Evolutionary conservation across 1,140 invertebrate species (phyloP), one percentile per base, ranked within the genome.

Genomic region (Harlomillsia oculata): DNA sequence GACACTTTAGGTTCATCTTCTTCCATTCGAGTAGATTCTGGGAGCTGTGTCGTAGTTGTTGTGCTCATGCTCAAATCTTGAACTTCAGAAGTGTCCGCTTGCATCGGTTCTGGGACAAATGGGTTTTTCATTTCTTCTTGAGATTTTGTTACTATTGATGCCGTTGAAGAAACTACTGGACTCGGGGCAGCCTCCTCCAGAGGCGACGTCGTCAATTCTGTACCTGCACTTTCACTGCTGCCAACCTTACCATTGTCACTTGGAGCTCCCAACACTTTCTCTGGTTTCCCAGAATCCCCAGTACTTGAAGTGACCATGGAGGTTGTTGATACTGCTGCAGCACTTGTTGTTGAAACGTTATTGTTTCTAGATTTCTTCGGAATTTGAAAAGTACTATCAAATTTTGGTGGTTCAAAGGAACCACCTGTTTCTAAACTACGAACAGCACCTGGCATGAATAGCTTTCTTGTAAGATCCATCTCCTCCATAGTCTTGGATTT

Each of bases 341-440:
- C 16, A 46, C 14, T 20, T 53, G 37, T 37, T n/a, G 25, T 16
- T 18, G 6, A 20, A 9, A 25, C 6, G 14, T 29, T 30, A 48
- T 37, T 48, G 21, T 21, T 48, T 13, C 56, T 36, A 9, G 56
- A 57, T 39, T 65, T 65, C 40, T 65, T 65, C 8, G 63, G 63
- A 14, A 65, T 65, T 40, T 65, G 63, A 39, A 62, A 65, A 32
- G 57, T 65, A 13, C 53, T 49, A 34, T 65, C 60, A 43, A 65
- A 65, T 23, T 62, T 65, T 1, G 59, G 59, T 25, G 11, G 49
- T n/a, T 62, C 59, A 40, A 62, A 59, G 11, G 56, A 20, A 11
- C 49, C 46, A 11, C 49, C 46, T 26, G 48, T 16, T 20, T 61
- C 59, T 23, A 61, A 41, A 48, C 59, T 61, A 2, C 48, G 25